Conservation (phyloP, 2,797 vertebrate species). For the Xenops minutus region DNA sequence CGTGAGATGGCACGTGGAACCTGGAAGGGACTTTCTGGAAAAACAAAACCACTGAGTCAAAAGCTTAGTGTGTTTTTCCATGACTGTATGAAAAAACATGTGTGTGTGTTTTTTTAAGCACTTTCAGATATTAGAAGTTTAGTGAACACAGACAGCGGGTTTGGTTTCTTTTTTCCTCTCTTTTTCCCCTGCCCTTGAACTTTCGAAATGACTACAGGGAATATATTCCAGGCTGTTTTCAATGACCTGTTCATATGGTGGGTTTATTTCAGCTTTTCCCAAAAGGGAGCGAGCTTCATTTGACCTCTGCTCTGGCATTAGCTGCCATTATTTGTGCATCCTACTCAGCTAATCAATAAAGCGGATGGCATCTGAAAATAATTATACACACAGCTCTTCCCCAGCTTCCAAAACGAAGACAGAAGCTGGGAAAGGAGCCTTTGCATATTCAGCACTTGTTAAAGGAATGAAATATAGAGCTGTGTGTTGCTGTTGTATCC, state of each 20-base stretch:
- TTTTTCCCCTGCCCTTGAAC: constrained; percentile 41
- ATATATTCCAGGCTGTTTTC: constrained; percentile 36
- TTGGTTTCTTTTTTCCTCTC: not conserved
- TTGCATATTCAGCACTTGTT: constrained; percentile 60
- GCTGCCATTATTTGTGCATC: constrained; percentile 12
- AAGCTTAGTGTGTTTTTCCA: constrained; percentile 46
- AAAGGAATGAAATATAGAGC: constrained; percentile 28
- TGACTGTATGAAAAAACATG: constrained; percentile 6
- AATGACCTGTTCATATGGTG: not conserved
- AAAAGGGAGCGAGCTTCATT: not conserved
- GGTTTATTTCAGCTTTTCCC: constrained; percentile 32
- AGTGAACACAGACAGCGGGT: not conserved
- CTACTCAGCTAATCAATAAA: constrained; percentile 10
- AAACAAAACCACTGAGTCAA: constrained; percentile 28
- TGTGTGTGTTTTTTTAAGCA: constrained; percentile 1
- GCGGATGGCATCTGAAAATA: constrained; percentile 39
- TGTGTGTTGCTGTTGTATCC: constrained; percentile 7
- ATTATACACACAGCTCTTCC: not conserved
- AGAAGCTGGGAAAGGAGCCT: constrained; percentile 59
- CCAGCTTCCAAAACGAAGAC: constrained; percentile 11
- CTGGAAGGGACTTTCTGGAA: constrained; percentile 40
- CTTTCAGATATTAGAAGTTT: constrained; percentile 47
- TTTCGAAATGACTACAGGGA: constrained; percentile 17
- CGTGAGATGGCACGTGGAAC: not conserved
- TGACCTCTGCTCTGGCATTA: not conserved